Percentiles rank a stretch among this genome's conserved stretches.
Conservation (phyloP, 1,140 invertebrate species). For the Drepana arcuata region DNA sequence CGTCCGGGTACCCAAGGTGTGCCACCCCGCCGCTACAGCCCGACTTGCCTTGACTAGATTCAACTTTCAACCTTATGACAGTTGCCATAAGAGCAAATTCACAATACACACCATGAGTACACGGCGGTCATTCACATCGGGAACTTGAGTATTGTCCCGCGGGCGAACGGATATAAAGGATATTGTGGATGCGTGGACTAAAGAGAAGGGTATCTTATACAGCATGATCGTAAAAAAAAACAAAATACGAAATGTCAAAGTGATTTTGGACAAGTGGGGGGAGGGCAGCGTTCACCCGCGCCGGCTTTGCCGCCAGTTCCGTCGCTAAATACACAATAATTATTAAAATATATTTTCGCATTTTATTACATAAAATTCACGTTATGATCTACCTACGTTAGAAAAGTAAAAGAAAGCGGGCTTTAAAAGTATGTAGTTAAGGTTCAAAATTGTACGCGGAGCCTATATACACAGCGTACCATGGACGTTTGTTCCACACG, state of each 20-base stretch:
- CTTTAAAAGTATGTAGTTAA: conserved; percentile 58
- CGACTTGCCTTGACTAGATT: conserved; percentile 40
- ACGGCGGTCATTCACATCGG: conserved; percentile 35
- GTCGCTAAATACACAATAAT: conserved; percentile 66
- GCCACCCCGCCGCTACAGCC: conserved; percentile 22
- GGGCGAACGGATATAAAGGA: conserved; percentile 42
- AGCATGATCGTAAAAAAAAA: too few relatives aligned
- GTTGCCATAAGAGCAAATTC: conserved; percentile 8
- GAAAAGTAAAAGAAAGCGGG: conserved; percentile 64
- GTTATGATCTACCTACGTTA: conserved; percentile 69
- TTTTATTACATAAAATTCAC: conserved; percentile 72
- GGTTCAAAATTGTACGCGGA: conserved; percentile 66
- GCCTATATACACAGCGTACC: conserved; percentile 68
- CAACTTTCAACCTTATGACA: conserved; percentile 21
- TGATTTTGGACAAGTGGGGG: too few relatives aligned
- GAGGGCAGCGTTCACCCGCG: conserved; percentile 62
- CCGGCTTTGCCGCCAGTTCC: conserved; percentile 60
- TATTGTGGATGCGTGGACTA: conserved; percentile 14
- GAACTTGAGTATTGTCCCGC: conserved; percentile 62
- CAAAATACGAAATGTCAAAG: too few relatives aligned
- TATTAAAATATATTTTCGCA: conserved; percentile 72
- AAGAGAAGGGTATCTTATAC: conserved; percentile 14
- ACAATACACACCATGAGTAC: conserved; percentile 46
- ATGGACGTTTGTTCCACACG: conserved; percentile 64
- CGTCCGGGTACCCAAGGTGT: conserved; percentile 53